phyloP scores from a whole-genome alignment of 2,888 invertebrate species.

The Acronicta alni region DNA sequence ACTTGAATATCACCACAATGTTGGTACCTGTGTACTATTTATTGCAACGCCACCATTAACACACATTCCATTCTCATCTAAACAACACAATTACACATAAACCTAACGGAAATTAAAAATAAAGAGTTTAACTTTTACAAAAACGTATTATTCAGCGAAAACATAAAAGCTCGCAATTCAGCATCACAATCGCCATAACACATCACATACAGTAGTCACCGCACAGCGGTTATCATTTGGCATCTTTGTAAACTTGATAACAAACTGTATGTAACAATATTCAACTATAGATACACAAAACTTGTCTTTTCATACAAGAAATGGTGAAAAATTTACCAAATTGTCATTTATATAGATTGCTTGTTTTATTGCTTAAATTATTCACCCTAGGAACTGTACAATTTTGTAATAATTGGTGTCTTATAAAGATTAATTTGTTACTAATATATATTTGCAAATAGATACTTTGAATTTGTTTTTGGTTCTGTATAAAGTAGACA shows the following conservation, averaged over 20 bases:
- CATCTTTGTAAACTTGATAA: conserved; percentile 49
- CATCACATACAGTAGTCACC: conserved; percentile 42
- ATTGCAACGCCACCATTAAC: conserved; percentile 38
- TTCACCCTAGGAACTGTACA: conserved; percentile 46
- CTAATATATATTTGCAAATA: conserved; percentile 33
- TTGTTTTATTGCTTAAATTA: conserved; percentile 17
- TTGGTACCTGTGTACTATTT: conserved; percentile 38
- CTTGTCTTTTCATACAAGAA: conserved; percentile 45
- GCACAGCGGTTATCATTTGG: conserved; percentile 46
- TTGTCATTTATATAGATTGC: conserved; percentile 45
- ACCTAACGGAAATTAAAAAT: conserved; percentile 51
- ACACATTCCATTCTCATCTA: conserved; percentile 32
- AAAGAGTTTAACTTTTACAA: conserved; percentile 50
- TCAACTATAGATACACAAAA: conserved; percentile 54
- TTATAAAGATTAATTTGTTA: conserved; percentile 33
- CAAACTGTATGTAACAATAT: conserved; percentile 51
- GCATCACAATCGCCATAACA: conserved; percentile 42
- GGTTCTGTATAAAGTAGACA: conserved; percentile 27
- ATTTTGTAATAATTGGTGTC: conserved; percentile 23
- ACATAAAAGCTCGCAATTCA: conserved; percentile 38
- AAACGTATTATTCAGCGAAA: conserved; percentile 52
- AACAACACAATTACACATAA: conserved; percentile 47
- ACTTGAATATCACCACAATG: conserved; percentile 51
- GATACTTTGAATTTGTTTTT: conserved; percentile 22
- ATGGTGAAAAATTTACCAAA: conserved; percentile 59